Base-by-base conservation (phyloP, 2,888 invertebrate genomes). In the Drosophila paranaensis region DNA sequence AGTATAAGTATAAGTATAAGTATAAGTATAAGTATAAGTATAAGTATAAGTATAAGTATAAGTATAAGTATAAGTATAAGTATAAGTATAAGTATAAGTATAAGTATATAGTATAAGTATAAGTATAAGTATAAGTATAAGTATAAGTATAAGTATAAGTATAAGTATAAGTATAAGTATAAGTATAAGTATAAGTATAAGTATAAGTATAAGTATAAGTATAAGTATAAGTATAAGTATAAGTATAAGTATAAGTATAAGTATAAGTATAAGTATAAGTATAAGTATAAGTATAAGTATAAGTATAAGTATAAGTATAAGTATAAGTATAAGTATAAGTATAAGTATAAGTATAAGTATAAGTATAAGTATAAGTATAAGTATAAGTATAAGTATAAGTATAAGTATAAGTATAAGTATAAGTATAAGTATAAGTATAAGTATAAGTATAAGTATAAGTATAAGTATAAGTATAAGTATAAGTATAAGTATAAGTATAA, bases 21-120 rank as follows among this genome's bases (percentile, higher is more conserved):
- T 43, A 43, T 43, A 43, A 43, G 43, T 43, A 43, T 43, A 43
- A 43, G 43, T 20, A 43, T 43, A 42, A 42, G 42, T 42, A 43
- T 43, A 43, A 43, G 43, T 43, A 43, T 43, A 43, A 43, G 43
- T 43, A 43, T 43, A 43, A 43, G 43, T 43, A 43, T 43, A 43
- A 43, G 43, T 43, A 43, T 43, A 43, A 43, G 43, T 43, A 43
- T 43, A 43, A 43, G 43, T 43, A 43, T 43, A 43, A 43, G 43
- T 43, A 43, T 43, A 43, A 43, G 43, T 43, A 43, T 43, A 43
- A 20, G 43, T 43, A 43, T 43, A 43, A 43, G 43, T 43, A 43
- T 43, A 43, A 20, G 43, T 43, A 43, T 43, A 43, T n/a, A 43
- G 43, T 43, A 43, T 43, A 43, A 43, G 43, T 43, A 43, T 43